Percentiles rank a stretch among this genome's conserved stretches.
Evolutionary conservation across 2,797 vertebrate genomes (phyloP).

Genomic region (Cichlasoma orientale): DNA sequence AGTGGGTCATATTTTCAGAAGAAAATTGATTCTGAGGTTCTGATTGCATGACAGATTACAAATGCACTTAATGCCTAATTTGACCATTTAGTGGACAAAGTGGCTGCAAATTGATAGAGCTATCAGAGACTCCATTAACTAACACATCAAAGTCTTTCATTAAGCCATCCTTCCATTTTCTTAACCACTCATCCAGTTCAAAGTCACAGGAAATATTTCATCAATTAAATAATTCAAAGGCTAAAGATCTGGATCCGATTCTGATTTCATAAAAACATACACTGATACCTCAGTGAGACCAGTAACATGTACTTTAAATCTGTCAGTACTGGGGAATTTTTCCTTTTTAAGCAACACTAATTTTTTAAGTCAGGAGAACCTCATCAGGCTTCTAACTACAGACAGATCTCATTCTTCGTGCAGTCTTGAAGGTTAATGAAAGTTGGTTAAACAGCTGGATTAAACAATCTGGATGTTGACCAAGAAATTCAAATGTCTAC

Average conservation of each 20-base stretch:
- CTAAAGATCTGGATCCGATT: neutral
- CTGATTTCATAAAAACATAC: neutral
- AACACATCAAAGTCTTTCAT: neutral
- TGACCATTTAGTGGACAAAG: neutral
- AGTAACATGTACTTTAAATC: neutral
- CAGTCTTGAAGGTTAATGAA: fast-evolving
- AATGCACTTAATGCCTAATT: neutral
- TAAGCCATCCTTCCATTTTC: neutral
- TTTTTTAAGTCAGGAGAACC: neutral
- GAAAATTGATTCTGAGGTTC: neutral
- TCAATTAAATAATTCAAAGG: neutral
- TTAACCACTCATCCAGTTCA: neutral
- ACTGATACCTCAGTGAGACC: neutral
- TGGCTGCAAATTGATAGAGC: neutral
- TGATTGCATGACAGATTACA: neutral
- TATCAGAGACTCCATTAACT: neutral
- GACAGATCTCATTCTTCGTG: neutral
- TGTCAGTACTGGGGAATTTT: neutral
- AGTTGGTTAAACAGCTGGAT: neutral
- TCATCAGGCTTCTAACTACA: neutral
- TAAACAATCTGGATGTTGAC: neutral
- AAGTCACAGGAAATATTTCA: neutral
- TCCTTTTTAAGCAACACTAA: neutral
- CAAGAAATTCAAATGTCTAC: neutral
- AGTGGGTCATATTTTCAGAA: neutral